A percentile compares a stretch with the other conserved stretches of the same genome.
phyloP scores from a whole-genome alignment of 2,888 invertebrate species.

The Thereva nobilitata region DNA sequence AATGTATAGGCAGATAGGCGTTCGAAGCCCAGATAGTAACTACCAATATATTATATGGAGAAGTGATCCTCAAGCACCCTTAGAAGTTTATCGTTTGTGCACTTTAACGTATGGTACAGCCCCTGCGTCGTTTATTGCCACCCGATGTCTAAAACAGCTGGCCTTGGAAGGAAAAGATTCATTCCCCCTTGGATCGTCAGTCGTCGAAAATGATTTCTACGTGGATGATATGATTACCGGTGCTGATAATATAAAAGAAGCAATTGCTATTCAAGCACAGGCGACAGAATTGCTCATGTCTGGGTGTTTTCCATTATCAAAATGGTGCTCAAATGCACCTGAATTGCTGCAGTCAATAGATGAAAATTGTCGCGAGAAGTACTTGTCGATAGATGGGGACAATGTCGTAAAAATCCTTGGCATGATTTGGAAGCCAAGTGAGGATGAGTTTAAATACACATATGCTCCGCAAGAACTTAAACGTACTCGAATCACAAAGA shows the following conservation, averaged over 20 bases:
- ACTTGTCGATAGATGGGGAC: neutral
- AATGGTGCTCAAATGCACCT: neutral
- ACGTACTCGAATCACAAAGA: neutral
- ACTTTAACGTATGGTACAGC: no score
- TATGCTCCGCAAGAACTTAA: conserved; percentile 8
- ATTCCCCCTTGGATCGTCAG: neutral
- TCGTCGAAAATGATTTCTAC: conserved; percentile 5
- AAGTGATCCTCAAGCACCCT: no score
- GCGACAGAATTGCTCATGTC: neutral
- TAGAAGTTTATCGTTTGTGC: no score
- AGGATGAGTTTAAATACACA: neutral
- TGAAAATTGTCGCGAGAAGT: neutral
- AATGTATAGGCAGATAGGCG: no score
- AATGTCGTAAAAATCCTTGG: neutral
- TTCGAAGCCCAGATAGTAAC: no score
- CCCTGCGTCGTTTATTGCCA: conserved; percentile 6
- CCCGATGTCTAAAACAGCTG: conserved; percentile 4
- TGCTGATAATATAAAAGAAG: neutral
- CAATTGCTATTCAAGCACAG: neutral
- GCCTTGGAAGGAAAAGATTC: neutral
- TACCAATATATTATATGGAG: no score
- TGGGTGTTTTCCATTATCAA: neutral
- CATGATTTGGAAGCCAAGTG: neutral
- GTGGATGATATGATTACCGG: conserved; percentile 5
- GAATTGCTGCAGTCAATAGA: neutral